Percentiles rank a stretch among this genome's conserved stretches.
Evolutionary conservation across 1,140 invertebrate genomes (phyloP).

Genomic region (Pantala flavescens): DNA sequence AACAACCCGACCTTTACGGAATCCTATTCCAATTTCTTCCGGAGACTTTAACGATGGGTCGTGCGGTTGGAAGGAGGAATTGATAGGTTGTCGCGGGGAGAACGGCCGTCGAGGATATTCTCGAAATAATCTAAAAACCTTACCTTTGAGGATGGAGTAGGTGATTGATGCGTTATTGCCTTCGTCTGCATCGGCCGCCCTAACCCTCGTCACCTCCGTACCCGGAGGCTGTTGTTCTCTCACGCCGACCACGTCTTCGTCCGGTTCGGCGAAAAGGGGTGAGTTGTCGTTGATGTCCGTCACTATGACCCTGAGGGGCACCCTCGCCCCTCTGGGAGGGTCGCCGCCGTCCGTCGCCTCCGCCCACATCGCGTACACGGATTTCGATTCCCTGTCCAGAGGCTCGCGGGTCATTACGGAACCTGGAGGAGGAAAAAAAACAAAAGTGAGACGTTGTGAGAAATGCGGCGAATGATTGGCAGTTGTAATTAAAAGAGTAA

Average conservation of each 20-base stretch:
- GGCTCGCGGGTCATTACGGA: slow-evolving; percentile 69
- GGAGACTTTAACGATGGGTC: no score
- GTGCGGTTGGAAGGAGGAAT: no score
- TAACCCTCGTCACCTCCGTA: slow-evolving; percentile 71
- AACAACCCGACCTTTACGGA: no score
- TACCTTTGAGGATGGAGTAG: slow-evolving; percentile 74
- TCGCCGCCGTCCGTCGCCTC: slow-evolving; percentile 77
- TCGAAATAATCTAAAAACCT: slow-evolving; percentile 17
- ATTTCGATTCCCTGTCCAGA: slow-evolving; percentile 71
- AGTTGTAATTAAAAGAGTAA: no score
- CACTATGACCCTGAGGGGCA: slow-evolving; percentile 60
- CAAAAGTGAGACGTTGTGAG: not conserved
- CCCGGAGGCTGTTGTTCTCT: slow-evolving; percentile 77
- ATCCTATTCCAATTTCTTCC: no score
- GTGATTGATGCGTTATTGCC: slow-evolving; percentile 79
- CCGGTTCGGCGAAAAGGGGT: slow-evolving; percentile 76
- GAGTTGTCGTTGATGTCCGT: slow-evolving; percentile 85
- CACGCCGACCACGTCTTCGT: slow-evolving; percentile 76
- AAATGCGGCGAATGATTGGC: no score
- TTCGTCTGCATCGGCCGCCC: slow-evolving; percentile 75
- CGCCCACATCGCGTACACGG: slow-evolving; percentile 67
- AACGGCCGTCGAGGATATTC: no score
- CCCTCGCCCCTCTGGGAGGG: slow-evolving; percentile 59
- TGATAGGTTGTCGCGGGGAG: no score
- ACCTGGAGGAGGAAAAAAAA: slow-evolving; percentile 44